A percentile compares a stretch with the other conserved stretches of the same genome.
Conservation (phyloP, 2,888 invertebrate genomes). For the Rosalia funebris region DNA sequence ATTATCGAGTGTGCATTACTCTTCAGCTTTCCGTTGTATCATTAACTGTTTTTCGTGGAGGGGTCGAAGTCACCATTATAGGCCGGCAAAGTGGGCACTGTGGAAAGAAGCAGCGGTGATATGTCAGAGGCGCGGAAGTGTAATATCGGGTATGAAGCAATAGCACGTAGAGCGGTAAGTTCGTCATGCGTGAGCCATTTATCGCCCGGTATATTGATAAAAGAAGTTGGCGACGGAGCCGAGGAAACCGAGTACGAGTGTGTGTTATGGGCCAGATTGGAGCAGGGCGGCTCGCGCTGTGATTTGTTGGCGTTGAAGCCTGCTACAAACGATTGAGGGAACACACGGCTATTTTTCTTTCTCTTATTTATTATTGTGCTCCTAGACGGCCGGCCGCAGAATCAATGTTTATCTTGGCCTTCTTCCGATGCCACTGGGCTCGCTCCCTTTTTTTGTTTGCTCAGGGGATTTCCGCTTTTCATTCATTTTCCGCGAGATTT, state of each 20-base stretch:
- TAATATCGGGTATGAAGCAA: conserved; percentile 41
- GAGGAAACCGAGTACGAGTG: conserved; percentile 43
- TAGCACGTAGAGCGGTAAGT: conserved; percentile 53
- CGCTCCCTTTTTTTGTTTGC: conserved; percentile 38
- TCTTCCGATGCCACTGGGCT: conserved; percentile 37
- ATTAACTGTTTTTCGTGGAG: too few relatives aligned
- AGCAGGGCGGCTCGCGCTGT: conserved; percentile 42
- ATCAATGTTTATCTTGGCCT: conserved; percentile 55
- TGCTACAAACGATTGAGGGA: conserved; percentile 54
- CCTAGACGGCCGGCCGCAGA: conserved; percentile 49
- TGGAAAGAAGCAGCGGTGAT: conserved; percentile 9
- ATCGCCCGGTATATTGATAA: conserved; percentile 52
- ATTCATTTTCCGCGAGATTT: conserved; percentile 52
- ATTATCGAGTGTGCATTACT: too few relatives aligned
- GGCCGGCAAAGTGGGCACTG: too few relatives aligned
- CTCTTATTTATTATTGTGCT: conserved; percentile 51
- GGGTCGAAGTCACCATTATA: too few relatives aligned
- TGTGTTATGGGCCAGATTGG: conserved; percentile 47
- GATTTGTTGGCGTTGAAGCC: conserved; percentile 54
- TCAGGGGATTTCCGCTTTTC: conserved; percentile 42
- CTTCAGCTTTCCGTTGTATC: too few relatives aligned
- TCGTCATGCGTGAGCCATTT: conserved; percentile 55
- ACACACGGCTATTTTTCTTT: conserved; percentile 52
- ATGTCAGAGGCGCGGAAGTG: conserved; percentile 32
- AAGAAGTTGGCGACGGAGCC: conserved; percentile 37